Evolutionary conservation across 2,888 invertebrate genomes (phyloP).

Genomic region (Parnassius orleans): DNA sequence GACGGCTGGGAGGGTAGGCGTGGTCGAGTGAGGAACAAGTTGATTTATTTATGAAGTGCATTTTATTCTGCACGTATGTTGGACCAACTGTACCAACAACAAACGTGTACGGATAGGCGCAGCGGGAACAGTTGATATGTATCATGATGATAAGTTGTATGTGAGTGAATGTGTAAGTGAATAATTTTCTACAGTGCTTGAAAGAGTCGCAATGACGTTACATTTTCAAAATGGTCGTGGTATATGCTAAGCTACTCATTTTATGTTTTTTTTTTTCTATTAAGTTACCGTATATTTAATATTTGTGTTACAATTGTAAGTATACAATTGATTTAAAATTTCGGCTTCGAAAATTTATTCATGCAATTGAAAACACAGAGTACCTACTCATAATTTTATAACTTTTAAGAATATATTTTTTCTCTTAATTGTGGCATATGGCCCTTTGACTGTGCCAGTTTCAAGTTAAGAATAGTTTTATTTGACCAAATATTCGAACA

Average conservation of each 20-base stretch:
- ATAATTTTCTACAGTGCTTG: not conserved
- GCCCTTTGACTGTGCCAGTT: too few species aligned
- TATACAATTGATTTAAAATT: too few species aligned
- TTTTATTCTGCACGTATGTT: slow-evolving; percentile 47
- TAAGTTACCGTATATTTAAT: too few species aligned
- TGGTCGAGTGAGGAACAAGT: slow-evolving; percentile 61
- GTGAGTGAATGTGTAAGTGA: not conserved
- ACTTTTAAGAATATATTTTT: too few species aligned
- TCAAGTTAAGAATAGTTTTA: not conserved
- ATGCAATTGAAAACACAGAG: too few species aligned
- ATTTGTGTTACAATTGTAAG: too few species aligned
- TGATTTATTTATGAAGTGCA: slow-evolving; percentile 75
- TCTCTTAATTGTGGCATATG: too few species aligned
- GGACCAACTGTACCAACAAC: slow-evolving; percentile 14
- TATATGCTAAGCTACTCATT: too few species aligned
- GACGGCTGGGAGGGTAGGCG: slow-evolving; percentile 54
- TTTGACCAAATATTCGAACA: slow-evolving; percentile 9
- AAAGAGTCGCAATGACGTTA: not conserved
- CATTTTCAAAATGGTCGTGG: too few species aligned
- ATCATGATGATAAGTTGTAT: slow-evolving; percentile 1
- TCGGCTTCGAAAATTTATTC: too few species aligned
- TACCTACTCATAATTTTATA: too few species aligned
- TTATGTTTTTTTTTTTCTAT: too few species aligned
- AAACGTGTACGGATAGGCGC: slow-evolving; percentile 4
- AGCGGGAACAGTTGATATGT: slow-evolving; percentile 10